phyloP scores from a whole-genome alignment of 1,140 invertebrate species.

The Leptoteleia sp. region DNA sequence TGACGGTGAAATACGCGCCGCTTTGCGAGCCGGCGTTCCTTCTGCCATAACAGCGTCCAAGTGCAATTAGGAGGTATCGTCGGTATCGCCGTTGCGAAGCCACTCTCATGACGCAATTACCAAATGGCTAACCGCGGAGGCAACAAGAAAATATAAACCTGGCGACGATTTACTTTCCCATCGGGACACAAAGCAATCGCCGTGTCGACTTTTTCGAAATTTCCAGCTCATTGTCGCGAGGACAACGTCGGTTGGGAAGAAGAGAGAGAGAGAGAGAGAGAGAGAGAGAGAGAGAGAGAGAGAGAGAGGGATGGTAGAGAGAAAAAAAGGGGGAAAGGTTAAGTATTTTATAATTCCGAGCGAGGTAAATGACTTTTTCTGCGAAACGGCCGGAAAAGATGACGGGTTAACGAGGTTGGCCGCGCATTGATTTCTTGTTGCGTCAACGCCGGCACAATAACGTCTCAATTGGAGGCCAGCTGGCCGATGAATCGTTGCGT shows the following conservation, averaged over 20 bases:
- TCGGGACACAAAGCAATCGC: constrained; percentile 28
- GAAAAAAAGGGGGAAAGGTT: neutral
- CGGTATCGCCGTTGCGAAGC: constrained; percentile 36
- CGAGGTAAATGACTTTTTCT: constrained; percentile 21
- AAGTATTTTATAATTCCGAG: constrained; percentile 21
- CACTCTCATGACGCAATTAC: constrained; percentile 60
- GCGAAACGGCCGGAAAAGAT: neutral
- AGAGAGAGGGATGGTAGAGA: neutral
- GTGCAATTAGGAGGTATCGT: constrained; percentile 67
- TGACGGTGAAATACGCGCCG: constrained; percentile 71
- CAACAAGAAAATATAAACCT: constrained; percentile 28
- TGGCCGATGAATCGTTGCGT: constrained; percentile 57
- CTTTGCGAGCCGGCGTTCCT: constrained; percentile 56
- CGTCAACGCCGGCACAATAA: constrained; percentile 8
- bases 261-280: neutral
- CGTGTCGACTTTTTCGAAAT: constrained; percentile 37
- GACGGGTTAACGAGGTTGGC: constrained; percentile 4
- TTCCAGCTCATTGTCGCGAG: constrained; percentile 13
- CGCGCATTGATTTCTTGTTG: constrained; percentile 17
- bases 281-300: neutral
- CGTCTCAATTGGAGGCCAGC: constrained; percentile 10
- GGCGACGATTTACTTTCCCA: constrained; percentile 49
- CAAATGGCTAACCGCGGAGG: constrained; percentile 41
- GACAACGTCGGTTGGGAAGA: neutral
- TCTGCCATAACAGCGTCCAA: constrained; percentile 52